Evolutionary conservation across 2,888 invertebrate species (phyloP), one percentile per base, ranked within the genome.

Genomic region (Ophioninae sp.): DNA sequence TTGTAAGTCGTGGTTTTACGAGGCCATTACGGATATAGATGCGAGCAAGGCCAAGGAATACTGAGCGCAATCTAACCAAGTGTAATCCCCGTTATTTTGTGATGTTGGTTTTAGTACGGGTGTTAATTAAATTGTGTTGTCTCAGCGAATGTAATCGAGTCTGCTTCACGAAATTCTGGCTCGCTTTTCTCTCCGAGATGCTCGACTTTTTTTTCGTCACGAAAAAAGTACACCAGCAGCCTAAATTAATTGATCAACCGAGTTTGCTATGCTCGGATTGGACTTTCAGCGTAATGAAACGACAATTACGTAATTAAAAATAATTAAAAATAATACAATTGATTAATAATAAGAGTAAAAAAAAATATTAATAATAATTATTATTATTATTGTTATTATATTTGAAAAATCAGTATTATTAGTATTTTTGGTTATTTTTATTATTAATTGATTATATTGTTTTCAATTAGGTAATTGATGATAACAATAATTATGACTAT

Each of bases 1-100:
- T 50, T 50, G 50, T 50, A 50, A 50, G 50, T 50, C 50, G 50
- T 50, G 50, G 50, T 50, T 50, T 50, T 50, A 50, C 50, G 50
- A 50, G 50, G 50, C 50, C 50, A 50, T 50, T 50, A 50, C 50
- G 50, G 50, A 17, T 50, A 50, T 50, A 50, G 50, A 50, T 50
- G 17, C 50, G 50, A 50, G 50, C 50, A 50, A 50, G 50, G 50
- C 50, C 17, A 17, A 50, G 50, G 50, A 50, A 50, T 50, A 50
- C 50, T 17, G 50, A 50, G 50, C 50, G 50, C 50, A 50, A 50
- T 50, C 50, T 50, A 50, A 50, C 17, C 50, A 50, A 50, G 50
- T 50, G 50, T 50, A 50, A 50, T 50, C 50, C 50, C 50, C 17
- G 17, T 50, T 50, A 50, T 50, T 50, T 50, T 17, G 50, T 17